Evolutionary conservation across 2,888 invertebrate species (phyloP).

Genomic region (Pheosia gnoma): DNA sequence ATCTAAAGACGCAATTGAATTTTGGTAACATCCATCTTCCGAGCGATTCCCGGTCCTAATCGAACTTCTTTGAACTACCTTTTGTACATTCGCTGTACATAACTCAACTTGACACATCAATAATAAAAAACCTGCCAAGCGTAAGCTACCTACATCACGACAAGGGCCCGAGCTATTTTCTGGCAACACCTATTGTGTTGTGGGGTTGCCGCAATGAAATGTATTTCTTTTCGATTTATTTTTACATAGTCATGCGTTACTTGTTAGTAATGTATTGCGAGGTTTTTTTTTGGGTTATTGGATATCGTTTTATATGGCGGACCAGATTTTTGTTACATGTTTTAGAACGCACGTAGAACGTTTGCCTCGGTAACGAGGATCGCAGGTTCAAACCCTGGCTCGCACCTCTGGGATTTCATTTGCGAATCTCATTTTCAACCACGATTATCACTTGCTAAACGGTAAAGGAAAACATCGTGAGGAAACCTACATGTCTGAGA

Average conservation of each 20-base stretch:
- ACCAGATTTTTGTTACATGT: not conserved
- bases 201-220: constrained; percentile 23
- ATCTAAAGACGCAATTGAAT: too few species aligned
- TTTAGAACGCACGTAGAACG: too few species aligned
- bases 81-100: constrained; percentile 25
- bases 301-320: not conserved
- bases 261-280: constrained; percentile 6
- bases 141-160: constrained; percentile 36
- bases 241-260: constrained; percentile 29
- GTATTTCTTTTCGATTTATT: constrained; percentile 29
- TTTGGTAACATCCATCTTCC: not conserved
- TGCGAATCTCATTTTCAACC: too few species aligned
- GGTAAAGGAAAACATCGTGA: too few species aligned
- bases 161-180: constrained; percentile 41
- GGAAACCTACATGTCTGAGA: too few species aligned
- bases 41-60: not conserved
- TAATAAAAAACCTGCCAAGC: constrained; percentile 37
- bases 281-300: not conserved
- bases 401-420: too few species aligned
- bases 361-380: too few species aligned
- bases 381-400: too few species aligned
- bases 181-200: constrained; percentile 33
- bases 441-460: too few species aligned
- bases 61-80: constrained; percentile 4
- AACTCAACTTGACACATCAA: constrained; percentile 46